Evolutionary conservation across 1,140 invertebrate genomes (phyloP).

Genomic region (Platyura marginata): DNA sequence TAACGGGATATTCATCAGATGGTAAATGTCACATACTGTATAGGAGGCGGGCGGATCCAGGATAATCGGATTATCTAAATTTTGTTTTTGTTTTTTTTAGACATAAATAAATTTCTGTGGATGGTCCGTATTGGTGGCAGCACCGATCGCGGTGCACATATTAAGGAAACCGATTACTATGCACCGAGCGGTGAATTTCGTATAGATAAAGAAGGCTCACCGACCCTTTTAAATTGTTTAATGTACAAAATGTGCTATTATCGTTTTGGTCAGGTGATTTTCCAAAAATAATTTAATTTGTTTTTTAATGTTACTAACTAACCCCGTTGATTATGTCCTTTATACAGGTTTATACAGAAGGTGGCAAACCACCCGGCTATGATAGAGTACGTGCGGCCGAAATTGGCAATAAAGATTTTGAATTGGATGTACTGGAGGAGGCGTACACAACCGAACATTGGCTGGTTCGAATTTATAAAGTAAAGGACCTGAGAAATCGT

Average conservation of each 20-base stretch:
- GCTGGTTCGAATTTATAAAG: conserved; percentile 89
- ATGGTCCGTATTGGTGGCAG: conserved; percentile 97
- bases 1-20: conserved; percentile 96
- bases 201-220: conserved; percentile 78
- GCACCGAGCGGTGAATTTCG: conserved; percentile 85
- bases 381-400: conserved; percentile 80
- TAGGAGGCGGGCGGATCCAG: not conserved
- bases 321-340: no score
- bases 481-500: conserved; percentile 74
- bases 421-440: conserved; percentile 80
- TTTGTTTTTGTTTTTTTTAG: conserved; percentile 31
- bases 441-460: conserved; percentile 92
- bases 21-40: conserved; percentile 34
- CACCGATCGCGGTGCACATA: conserved; percentile 83
- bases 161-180: conserved; percentile 90
- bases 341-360: conserved; percentile 77
- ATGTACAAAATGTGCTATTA: conserved; percentile 98
- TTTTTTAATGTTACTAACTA: no score
- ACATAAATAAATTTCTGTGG: conserved; percentile 98
- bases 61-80: conserved; percentile 3
- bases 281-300: no score
- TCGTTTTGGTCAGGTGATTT: conserved; percentile 78
- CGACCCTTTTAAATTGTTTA: conserved; percentile 71
- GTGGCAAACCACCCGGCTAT: conserved; percentile 74
- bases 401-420: conserved; percentile 91